Evolutionary conservation across 2,888 invertebrate species (phyloP).

Genomic region (Amphipyra berbera): DNA sequence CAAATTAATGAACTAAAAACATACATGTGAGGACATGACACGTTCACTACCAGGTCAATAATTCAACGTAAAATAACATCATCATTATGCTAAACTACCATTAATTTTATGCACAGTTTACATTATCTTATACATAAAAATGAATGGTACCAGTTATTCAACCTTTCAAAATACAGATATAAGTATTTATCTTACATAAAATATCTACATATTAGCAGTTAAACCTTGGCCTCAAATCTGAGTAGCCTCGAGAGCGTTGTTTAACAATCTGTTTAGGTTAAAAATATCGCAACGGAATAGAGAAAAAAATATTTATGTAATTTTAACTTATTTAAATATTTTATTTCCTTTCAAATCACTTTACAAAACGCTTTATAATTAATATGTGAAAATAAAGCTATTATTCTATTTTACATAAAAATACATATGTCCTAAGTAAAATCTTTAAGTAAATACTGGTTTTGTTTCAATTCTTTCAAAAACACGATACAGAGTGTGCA

Average conservation of each 20-base stretch:
- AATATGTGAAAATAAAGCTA: too few relatives aligned
- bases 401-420: too few relatives aligned
- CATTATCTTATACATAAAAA: slow-evolving; percentile 50
- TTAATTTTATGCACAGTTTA: slow-evolving; percentile 61
- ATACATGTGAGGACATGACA: slow-evolving; percentile 53
- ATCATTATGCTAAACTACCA: slow-evolving; percentile 58
- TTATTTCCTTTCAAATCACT: slow-evolving; percentile 8
- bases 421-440: too few relatives aligned
- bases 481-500: neutral
- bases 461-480: slow-evolving; percentile 4
- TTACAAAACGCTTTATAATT: too few relatives aligned
- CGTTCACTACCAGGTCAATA: slow-evolving; percentile 50
- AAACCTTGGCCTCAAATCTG: slow-evolving; percentile 86
- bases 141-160: slow-evolving; percentile 69
- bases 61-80: slow-evolving; percentile 46
- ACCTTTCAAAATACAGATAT: slow-evolving; percentile 70
- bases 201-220: slow-evolving; percentile 81
- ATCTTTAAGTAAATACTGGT: too few relatives aligned
- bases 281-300: slow-evolving; percentile 81
- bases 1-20: slow-evolving; percentile 74
- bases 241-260: slow-evolving; percentile 80
- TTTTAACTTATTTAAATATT: slow-evolving; percentile 37
- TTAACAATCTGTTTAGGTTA: slow-evolving; percentile 81
- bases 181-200: slow-evolving; percentile 79
- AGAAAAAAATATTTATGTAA: slow-evolving; percentile 60